Evolutionary conservation across 2,888 invertebrate genomes (phyloP), one percentile per base, ranked within the genome.

Genomic region (Pseudococcus jackbeardsleyi): DNA sequence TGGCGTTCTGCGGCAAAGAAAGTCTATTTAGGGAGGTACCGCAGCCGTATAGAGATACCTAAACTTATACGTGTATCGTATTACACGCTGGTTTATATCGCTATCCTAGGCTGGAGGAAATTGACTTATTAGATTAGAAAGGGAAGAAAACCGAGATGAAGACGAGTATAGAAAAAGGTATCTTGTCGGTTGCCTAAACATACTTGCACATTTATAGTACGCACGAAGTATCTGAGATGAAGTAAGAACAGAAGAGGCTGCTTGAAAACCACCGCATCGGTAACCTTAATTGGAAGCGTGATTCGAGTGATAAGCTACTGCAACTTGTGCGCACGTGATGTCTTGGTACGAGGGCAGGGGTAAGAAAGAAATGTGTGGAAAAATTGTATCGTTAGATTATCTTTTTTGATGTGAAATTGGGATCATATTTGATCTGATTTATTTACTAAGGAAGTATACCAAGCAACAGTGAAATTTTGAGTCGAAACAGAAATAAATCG

Each of bases 101-200:
- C 64, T n/a, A 42, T 42, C 3, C 72, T n/a, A 17, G 72, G 12
- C 17, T 72, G 6, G 22, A 15, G 9, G 72, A 72, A 72, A 72
- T 72, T 72, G 72, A 72, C 72, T 72, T 72, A 72, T 72, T 72
- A 72, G 72, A 72, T 72, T 72, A 72, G 33, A 72, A 9, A 72
- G 19, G 64, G 17, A 64, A 17, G 50, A 15, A 64, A 64, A 64
- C 19, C 64, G n/a, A 64, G 59, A 59, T 6, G 64, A 50, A 50
- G 15, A 50, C 8, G 50, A 8, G 9, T 42, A 5, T 3, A 42
- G 42, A 8, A 42, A 42, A 42, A 42, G 42, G 42, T 42, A 50
- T 12, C 4, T 50, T 1, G 50, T 50, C 50, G 50, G 50, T 15
- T 50, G 50, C 50, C 42, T 42, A 50, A 48, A 50, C 12, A 50